Evolutionary conservation across 2,797 vertebrate species (phyloP), one percentile per base, ranked within the genome.

Genomic region (Hippocampus kuda): DNA sequence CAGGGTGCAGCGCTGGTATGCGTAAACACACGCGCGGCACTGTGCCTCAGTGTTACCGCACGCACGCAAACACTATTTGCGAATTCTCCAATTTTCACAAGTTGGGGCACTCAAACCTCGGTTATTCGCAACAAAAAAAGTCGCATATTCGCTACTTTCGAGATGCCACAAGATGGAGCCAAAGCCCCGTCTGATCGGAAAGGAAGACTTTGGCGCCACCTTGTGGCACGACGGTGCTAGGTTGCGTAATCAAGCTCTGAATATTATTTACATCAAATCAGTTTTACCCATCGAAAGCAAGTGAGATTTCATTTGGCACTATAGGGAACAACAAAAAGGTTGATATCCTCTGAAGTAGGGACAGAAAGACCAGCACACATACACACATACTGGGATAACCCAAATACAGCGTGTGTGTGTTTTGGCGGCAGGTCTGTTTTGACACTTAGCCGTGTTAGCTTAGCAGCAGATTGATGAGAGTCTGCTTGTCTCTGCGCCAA

Each of bases 1-100:
- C 92, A 92, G 92, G 88, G 88, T 38, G 34, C 34, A 38, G 34
- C 90, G 75, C 82, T 87, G 92, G 68, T 68, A 48, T 67, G 76
- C 24, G 70, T 60, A 51, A 69, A 75, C 77, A 56, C 69, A 74
- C 75, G 79, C 0, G 51, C 74, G 68, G 73, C 72, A 78, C 72
- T 72, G 75, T 15, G 68, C 24, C 65, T 56, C 69, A 72, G 77
- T 77, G 70, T 79, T 38, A 38, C 34, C 34, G 34, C 34, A 38
- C 34, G 34, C 34, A 38, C 34, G 34, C 7, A 38, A 38, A 38
- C 9, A 56, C 3, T 11, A 24, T 24, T 24, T 10, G 53, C 53
- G 24, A 56, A 56, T 54, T n/a, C 5, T 2, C 20, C 20, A n/a
- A n/a, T 24, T 56, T n/a, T 24, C 34, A 38, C 6, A 38, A 38